Percentiles rank a stretch among this genome's conserved stretches.
Evolutionary conservation across 1,140 invertebrate species (phyloP).

Genomic region (Hyles vespertilio): DNA sequence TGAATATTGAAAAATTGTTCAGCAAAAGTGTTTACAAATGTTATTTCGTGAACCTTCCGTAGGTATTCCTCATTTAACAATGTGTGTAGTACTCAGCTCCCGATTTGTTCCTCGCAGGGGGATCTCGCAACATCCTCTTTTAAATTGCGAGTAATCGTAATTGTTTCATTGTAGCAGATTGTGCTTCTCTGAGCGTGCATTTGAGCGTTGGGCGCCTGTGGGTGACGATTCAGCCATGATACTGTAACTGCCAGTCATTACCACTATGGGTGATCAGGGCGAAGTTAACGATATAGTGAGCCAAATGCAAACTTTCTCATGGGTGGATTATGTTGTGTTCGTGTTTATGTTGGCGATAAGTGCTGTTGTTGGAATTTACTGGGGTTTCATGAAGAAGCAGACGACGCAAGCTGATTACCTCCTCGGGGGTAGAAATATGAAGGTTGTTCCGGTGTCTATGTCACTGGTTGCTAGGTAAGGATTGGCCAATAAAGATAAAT

Average conservation of each 20-base stretch:
- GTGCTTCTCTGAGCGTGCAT: constrained; percentile 46
- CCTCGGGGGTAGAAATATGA: constrained; percentile 87
- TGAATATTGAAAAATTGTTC: too few relatives aligned
- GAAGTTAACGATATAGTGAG: constrained; percentile 42
- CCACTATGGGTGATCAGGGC: constrained; percentile 17
- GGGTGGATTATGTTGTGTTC: constrained; percentile 83
- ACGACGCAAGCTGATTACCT: constrained; percentile 81
- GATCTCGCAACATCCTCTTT: constrained; percentile 73
- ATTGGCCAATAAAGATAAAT: not conserved
- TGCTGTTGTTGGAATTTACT: constrained; percentile 83
- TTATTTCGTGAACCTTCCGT: constrained; percentile 4
- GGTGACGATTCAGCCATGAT: constrained; percentile 12
- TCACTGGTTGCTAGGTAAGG: constrained; percentile 84
- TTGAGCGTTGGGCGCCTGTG: constrained; percentile 40
- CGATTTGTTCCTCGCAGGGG: constrained; percentile 55
- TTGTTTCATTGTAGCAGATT: constrained; percentile 73
- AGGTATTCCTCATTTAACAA: not conserved
- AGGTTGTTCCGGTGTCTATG: constrained; percentile 84
- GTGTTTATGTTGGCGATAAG: constrained; percentile 81
- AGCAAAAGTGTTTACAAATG: too few relatives aligned
- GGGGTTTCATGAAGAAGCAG: constrained; percentile 82
- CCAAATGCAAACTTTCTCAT: constrained; percentile 79
- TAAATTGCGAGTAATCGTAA: constrained; percentile 74
- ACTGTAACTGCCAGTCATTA: not conserved
- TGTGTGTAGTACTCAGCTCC: constrained; percentile 6